A percentile compares a stretch with the other conserved stretches of the same genome.
Conservation (phyloP, 1,140 invertebrate genomes). For the Eriosoma lanigerum region DNA sequence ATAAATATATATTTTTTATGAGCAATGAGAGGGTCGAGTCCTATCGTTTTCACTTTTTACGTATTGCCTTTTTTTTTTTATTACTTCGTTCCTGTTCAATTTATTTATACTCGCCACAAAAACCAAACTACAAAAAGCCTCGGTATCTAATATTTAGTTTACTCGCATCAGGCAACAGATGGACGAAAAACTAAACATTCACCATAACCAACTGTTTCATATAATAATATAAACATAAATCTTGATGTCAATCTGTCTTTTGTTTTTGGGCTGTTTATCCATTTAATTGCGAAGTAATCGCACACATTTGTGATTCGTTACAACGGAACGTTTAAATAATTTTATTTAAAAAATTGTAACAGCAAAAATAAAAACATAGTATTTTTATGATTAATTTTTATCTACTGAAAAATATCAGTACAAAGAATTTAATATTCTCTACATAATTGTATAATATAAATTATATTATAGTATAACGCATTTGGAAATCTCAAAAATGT, state of each 20-base stretch:
- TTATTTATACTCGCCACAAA: conserved; percentile 32
- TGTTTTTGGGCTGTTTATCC: not conserved
- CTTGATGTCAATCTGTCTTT: not conserved
- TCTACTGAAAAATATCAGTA: no score
- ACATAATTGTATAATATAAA: no score
- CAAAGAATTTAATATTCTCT: no score
- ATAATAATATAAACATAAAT: not conserved
- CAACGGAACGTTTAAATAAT: not conserved
- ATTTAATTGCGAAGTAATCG: conserved; percentile 9
- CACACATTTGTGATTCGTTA: not conserved
- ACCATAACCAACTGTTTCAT: conserved; percentile 10
- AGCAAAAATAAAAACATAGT: no score
- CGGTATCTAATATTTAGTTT: not conserved
- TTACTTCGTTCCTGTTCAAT: conserved; percentile 39
- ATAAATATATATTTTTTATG: conserved; percentile 13
- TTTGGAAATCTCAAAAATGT: not conserved
- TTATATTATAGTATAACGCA: no score
- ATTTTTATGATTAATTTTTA: no score
- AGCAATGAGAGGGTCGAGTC: conserved; percentile 24
- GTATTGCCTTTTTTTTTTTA: conserved; percentile 29
- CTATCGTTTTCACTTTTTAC: conserved; percentile 48
- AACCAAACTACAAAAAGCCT: not conserved
- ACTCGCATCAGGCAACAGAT: not conserved
- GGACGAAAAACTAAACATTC: not conserved
- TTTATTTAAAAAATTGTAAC: no score